phyloP scores from a whole-genome alignment of 1,140 invertebrate genomes.

The Trypoxylus dichotomus region DNA sequence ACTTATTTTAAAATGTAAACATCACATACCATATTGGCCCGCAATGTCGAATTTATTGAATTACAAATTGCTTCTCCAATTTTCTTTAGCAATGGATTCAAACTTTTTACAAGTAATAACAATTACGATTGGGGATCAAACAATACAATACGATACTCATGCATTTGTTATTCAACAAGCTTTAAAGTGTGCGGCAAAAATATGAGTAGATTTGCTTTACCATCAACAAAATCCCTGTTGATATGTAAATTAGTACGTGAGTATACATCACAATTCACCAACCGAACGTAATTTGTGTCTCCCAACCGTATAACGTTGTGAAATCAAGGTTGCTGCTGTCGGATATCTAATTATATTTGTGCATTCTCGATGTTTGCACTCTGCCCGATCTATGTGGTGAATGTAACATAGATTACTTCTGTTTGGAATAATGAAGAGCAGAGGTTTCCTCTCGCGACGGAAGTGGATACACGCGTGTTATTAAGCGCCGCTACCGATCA shows the following conservation, averaged over 20 bases:
- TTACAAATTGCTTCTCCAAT: too few relatives aligned
- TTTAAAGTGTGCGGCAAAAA: not conserved
- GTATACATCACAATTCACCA: not conserved
- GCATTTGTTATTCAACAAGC: not conserved
- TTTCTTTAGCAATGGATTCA: too few relatives aligned
- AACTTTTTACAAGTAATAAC: too few relatives aligned
- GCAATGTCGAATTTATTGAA: too few relatives aligned
- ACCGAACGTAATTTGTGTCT: not conserved
- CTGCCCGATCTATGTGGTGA: not conserved
- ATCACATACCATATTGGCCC: too few relatives aligned
- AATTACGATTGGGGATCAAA: not conserved
- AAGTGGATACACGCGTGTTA: not conserved
- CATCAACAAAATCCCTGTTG: not conserved
- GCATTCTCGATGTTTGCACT: not conserved
- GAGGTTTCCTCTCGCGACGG: constrained; percentile 10
- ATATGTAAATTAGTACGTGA: not conserved
- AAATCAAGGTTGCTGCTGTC: not conserved
- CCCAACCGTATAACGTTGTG: not conserved
- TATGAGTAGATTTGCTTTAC: not conserved
- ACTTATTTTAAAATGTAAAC: too few relatives aligned
- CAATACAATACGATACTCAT: not conserved
- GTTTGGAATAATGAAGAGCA: constrained; percentile 24
- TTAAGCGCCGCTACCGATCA: not conserved
- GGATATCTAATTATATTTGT: not conserved
- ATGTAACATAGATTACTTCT: not conserved